Evolutionary conservation across 2,888 invertebrate species (phyloP), one percentile per base, ranked within the genome.

Genomic region (Eupithecia dodoneata): DNA sequence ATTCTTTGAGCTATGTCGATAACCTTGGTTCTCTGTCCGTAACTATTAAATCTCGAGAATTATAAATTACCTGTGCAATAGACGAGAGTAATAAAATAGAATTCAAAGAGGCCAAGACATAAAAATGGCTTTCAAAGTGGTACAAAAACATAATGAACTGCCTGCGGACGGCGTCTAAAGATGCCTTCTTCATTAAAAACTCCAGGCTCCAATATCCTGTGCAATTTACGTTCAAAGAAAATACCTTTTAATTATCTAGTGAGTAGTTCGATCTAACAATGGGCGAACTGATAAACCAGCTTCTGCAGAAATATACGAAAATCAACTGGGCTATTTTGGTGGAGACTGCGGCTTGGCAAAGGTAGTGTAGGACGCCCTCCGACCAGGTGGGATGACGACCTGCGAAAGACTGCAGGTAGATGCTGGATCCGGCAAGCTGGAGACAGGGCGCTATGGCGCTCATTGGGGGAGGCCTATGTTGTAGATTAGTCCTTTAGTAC

Each of bases 181-280:
- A 44, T 49, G 69, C 73, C 45, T 65, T 41, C 55, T 66, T 76
- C 76, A 76, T 76, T 76, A 73, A 73, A 70, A 76, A 73, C 45
- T 74, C 70, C 70, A 71, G 70, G 52, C 71, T 73, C 65, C 76
- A 70, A 73, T 76, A 73, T 76, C 76, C 76, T 52, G 65, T 45
- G 44, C 52, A 71, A 55, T 71, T 71, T 69, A 47, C 41, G 71
- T 73, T 71, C 65, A 73, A 71, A 73, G 73, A 41, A 59, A 73
- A 70, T 71, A 42, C 30, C 47, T 49, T 45, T 73, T 73, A 73
- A 73, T 67, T 69, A 69, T 69, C 47, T 69, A 30, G 30, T 47
- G 45, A 69, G 47, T 45, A 69, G 69, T 69, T 69, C 69, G 18
- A 47, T 69, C 18, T 69, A n/a, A 69, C 69, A 67, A 67, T 67